Evolutionary conservation across 2,113 vertebrate species (phyloP).

Genomic region (Rhineura floridana): DNA sequence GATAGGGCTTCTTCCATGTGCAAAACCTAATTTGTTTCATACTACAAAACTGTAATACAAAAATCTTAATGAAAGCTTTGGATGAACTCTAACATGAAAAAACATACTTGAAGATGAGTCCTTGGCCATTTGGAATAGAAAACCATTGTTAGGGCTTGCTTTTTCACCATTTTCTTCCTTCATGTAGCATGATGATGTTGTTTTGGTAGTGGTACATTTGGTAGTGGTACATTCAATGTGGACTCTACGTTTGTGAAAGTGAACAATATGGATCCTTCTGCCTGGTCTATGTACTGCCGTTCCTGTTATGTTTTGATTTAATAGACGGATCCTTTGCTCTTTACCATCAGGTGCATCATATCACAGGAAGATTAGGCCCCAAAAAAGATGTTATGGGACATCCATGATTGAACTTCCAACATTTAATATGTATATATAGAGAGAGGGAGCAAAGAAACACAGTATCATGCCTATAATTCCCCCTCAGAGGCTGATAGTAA

Average conservation of each 20-base stretch:
- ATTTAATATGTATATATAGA: no score
- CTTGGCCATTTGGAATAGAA: constrained; percentile 23
- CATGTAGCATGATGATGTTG: background rate
- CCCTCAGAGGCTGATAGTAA: background rate
- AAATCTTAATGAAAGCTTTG: constrained; percentile 15
- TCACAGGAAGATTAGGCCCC: background rate
- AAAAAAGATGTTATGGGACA: background rate
- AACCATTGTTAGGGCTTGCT: background rate
- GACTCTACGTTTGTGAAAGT: background rate
- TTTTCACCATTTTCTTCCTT: background rate
- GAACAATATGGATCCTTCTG: background rate
- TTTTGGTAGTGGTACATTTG: no score
- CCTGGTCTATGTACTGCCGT: background rate
- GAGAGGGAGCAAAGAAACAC: no score
- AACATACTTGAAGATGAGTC: background rate
- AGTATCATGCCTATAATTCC: background rate
- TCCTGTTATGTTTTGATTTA: background rate
- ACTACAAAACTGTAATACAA: constrained; percentile 22
- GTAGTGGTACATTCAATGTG: no score
- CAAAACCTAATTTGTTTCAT: constrained; percentile 42
- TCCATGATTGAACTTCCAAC: background rate
- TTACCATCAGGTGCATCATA: background rate
- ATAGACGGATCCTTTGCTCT: background rate
- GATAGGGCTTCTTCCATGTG: constrained; percentile 1
- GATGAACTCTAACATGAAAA: constrained; percentile 22